Base-by-base conservation (phyloP, 92 coral and sea anemone genomes). In the Micromussa lordhowensis region DNA sequence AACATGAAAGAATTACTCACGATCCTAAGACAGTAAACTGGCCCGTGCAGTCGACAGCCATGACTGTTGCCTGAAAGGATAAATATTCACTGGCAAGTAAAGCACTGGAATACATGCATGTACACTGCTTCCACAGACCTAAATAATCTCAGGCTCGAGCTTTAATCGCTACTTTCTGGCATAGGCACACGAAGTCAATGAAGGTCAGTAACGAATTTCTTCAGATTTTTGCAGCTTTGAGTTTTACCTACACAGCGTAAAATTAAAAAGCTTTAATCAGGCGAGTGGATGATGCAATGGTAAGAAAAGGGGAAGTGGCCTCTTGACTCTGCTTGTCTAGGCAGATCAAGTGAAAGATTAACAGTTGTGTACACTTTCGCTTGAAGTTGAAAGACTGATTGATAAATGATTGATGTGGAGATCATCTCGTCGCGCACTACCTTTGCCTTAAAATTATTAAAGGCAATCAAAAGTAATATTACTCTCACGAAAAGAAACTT, bases 21-120 rank as follows among this genome's bases (percentile, higher is more conserved):
- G 96, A 94, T 88, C 98, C 98, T 68, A 97, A 85, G 51, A 95
- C 98, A n/a, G 93, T 95, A 94, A 94, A 93, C 55, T 92, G 98
- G 55, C 99, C 99, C 44, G 95, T 96, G 82, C 96, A 93, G 63
- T 97, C 99, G 78, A 97, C 96, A 26, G 98, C 95, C 96, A 97
- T 93, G 31, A 96, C 98, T n/a, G 94, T 95, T 84, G 98, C 99
- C 99, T 97, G 83, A 26, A 24, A 40, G 48, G 89, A 80, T 29
- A 21, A 59, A 54, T 64, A 36, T 28, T 59, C 54, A 57, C 28
- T 51, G 55, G 68, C 66, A 71, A 63, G n/a, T 78, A 82, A 54
- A 82, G 57, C 12, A 51, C 44, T 32, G 59, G 82, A 91, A 48
- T 78, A 48, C 80, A 49, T 66, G 5, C 24, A 48, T 0, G 51